phyloP scores from a whole-genome alignment of 2,888 invertebrate genomes.

The Holacanthella duospinosa region DNA sequence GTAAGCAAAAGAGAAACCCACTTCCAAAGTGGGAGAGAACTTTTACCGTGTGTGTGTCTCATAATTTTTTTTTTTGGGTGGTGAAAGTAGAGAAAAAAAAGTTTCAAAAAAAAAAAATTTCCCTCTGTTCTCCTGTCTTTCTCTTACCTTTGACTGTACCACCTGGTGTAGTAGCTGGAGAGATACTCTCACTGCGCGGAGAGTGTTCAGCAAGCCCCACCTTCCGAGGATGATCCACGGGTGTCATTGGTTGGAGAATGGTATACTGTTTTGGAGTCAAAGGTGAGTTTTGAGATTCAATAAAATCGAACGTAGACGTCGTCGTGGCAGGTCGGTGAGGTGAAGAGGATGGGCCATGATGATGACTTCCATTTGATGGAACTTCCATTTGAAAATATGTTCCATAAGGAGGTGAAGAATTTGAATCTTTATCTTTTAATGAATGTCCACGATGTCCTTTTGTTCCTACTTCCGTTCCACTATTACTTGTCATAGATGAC shows the following conservation, averaged over 20 bases:
- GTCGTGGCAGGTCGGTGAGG: background rate
- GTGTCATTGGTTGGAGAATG: conserved; percentile 32
- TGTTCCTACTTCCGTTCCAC: conserved; percentile 5
- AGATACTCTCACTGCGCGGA: conserved; percentile 29
- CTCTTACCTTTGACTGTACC: conserved; percentile 29
- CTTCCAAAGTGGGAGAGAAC: too few species aligned
- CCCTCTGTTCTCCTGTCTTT: background rate
- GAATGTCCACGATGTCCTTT: background rate
- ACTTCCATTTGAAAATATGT: background rate
- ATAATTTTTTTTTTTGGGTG: too few species aligned
- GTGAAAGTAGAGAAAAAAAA: too few species aligned
- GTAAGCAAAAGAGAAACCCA: conserved; percentile 9
- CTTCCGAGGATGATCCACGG: conserved; percentile 31
- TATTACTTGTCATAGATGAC: conserved; percentile 15
- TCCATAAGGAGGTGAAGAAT: background rate
- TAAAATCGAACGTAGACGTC: conserved; percentile 26
- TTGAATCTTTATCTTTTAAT: background rate
- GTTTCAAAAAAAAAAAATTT: background rate
- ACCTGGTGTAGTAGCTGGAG: conserved; percentile 27
- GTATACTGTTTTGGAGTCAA: conserved; percentile 32
- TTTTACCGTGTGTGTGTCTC: too few species aligned
- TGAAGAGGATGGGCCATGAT: background rate
- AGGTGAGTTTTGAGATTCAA: conserved; percentile 28
- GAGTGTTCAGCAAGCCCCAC: conserved; percentile 19
- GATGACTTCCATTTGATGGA: background rate